Evolutionary conservation across 1,140 invertebrate species (phyloP), one percentile per base, ranked within the genome.

Genomic region (Glomeris maerens): DNA sequence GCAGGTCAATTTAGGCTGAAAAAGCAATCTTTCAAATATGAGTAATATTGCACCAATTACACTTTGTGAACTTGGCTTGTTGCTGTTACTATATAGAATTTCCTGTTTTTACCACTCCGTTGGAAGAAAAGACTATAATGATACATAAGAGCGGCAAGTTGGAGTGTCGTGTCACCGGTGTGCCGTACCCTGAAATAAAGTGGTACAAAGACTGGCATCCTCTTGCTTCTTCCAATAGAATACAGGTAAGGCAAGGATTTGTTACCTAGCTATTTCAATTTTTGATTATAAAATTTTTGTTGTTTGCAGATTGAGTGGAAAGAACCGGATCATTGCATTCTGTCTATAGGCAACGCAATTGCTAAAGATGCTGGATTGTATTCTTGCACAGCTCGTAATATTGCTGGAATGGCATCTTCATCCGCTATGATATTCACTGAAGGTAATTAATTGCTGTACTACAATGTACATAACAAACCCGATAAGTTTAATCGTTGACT

Each of bases 151-250:
- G 74, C 42, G 83, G 79, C 2, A 73, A 78, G 42, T 70, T 98
- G 27, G 81, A 84, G 61, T 93, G 91, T 38, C 74, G 83, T 45
- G 78, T 97, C 38, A 80, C 79, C 25, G 94, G 92, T 10, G 78
- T 88, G 49, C 94, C 94, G 0, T 81, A 82, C 59, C 93, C 94
- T 0, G 86, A 91, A 55, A 78, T 98, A n/a, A 92, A 88, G 63
- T 96, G 89, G 87, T 94, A 84, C 69, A 96, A 94, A 68, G 90
- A 96, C 64, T 95, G 90, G 89, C 82, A 87, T 61, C 89, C 86
- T 1, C 62, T 95, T 3, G 78, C 83, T 1, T 66, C 83, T 1
- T 84, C 84, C 0, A 74, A 75, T 3, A 78, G 88, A 58, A 78
- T 87, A 21, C 89, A 86, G 73, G 81, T 87, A 59, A 7, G 47